A percentile compares a stretch with the other conserved stretches of the same genome.
Evolutionary conservation across 2,888 invertebrate genomes (phyloP).

Genomic region (Drosophila monieri): DNA sequence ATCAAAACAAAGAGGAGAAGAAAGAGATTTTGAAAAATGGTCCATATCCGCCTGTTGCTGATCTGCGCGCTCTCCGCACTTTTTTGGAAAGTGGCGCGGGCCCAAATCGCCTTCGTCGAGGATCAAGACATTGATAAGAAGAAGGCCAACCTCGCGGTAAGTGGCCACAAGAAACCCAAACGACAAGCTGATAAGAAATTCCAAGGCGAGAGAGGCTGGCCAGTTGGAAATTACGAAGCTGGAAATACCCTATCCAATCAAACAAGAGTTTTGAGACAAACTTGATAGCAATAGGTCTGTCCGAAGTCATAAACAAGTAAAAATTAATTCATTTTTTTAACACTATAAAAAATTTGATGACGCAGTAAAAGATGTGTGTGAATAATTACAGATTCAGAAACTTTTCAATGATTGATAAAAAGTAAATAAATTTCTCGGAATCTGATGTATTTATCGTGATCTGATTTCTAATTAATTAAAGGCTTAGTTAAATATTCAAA

Average conservation of each 20-base stretch:
- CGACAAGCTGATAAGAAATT: conserved; percentile 19
- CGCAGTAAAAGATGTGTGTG: not conserved
- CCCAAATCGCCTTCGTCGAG: conserved; percentile 77
- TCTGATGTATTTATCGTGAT: not conserved
- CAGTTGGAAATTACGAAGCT: not conserved
- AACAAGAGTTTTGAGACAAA: not conserved
- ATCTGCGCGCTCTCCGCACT: conserved; percentile 32
- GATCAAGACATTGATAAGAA: conserved; percentile 68
- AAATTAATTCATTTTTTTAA: not conserved
- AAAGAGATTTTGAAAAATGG: conserved; percentile 33
- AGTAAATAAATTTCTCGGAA: not conserved
- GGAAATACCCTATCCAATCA: conserved; percentile 5
- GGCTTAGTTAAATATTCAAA: not conserved
- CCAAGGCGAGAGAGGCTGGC: not conserved
- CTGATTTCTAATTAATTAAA: not conserved
- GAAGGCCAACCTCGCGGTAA: conserved; percentile 79
- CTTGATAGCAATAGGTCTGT: not conserved
- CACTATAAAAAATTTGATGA: not conserved
- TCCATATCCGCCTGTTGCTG: conserved; percentile 30
- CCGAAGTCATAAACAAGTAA: not conserved
- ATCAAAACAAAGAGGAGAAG: not conserved
- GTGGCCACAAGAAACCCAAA: conserved; percentile 18
- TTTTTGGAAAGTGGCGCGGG: conserved; percentile 33
- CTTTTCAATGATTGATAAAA: not conserved
- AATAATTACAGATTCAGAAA: not conserved